Base-by-base conservation (phyloP, 2,113 vertebrate species). In the Crotophaga sulcirostris region DNA sequence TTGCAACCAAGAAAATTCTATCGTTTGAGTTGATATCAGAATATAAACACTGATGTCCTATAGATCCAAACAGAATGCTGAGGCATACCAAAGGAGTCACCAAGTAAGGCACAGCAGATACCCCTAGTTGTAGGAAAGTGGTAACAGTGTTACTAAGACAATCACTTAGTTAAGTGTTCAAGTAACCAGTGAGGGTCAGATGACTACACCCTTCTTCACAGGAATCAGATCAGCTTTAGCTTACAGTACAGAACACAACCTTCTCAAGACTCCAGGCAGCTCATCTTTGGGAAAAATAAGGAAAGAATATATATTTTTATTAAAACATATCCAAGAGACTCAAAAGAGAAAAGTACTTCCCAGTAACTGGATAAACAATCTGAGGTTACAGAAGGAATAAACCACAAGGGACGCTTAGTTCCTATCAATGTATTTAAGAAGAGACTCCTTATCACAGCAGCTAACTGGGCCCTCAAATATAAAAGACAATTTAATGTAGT, bases 201-300 rank as follows among this genome's bases (percentile, higher is more conserved):
- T n/a, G 2, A 67, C 26, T 45, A 28, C 1, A 0, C 34, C 34
- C 59, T 29, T 51, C 15, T 62, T 62, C 2, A 60, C 11, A 7
- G 1, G 18, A 52, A 76, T 28, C 38, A 52, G 12, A 75, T n/a
- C 15, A 42, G 8, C 13, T 51, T 81, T 54, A 56, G 28, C 16
- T 72, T 45, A 23, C 3, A 52, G 24, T 21, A 69, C 45, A 89
- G n/a, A 74, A 59, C 7, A 73, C 11, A 67, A 28, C 42, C 59
- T 40, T 59, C 44, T 55, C 23, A n/a, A 44, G 36, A 29, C 18
- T 62, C 11, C 23, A 62, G 21, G 24, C 24, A 60, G 9, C 19
- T 52, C 36, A 60, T 4, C 16, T 75, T 45, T 31, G 24, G 25
- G 25, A 33, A 64, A 56, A 64, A 67, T 8, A 47, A 25, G 3